These are phyloP conservation scores for Tolypeutes matacus DNA, from an alignment of 2,797 vertebrate species.

Conservation along the genomic window DNA sequence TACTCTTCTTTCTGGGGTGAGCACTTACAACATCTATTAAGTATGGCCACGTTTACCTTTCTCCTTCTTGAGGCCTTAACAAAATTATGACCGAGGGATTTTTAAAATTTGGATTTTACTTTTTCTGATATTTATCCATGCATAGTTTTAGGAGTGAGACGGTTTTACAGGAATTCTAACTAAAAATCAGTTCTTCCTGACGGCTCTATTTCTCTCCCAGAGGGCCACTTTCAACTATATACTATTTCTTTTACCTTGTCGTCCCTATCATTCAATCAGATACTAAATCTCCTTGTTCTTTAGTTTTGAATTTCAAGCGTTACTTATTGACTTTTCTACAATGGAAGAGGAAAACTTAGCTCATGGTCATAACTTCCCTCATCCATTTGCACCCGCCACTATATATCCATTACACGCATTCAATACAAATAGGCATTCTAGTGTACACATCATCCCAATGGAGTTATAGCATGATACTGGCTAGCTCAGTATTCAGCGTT, in stretches of 20 bases:
- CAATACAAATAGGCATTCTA: not conserved
- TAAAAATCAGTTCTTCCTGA: not conserved
- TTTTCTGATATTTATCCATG: not conserved
- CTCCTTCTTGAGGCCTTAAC: not conserved
- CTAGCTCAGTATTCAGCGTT: not conserved
- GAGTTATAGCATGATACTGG: not conserved
- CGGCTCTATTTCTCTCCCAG: not conserved
- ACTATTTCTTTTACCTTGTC: not conserved
- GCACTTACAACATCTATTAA: not conserved
- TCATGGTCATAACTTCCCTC: not conserved
- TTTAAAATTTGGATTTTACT: not conserved
- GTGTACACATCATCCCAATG: accelerated
- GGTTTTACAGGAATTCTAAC: not conserved
- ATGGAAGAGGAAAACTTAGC: not conserved
- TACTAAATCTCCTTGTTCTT: not conserved
- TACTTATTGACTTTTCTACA: not conserved
- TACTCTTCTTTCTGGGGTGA: not conserved
- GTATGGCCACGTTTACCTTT: not conserved
- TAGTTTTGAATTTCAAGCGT: not conserved
- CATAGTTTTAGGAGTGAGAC: not conserved
- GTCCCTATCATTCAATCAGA: not conserved
- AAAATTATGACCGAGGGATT: not conserved
- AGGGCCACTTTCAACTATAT: not conserved
- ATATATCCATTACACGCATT: too few species aligned
- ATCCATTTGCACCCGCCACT: not conserved